Evolutionary conservation across 64 coral and sea anemone species (phyloP), one percentile per base, ranked within the genome.

Genomic region (Stichodactyla mertensii): DNA sequence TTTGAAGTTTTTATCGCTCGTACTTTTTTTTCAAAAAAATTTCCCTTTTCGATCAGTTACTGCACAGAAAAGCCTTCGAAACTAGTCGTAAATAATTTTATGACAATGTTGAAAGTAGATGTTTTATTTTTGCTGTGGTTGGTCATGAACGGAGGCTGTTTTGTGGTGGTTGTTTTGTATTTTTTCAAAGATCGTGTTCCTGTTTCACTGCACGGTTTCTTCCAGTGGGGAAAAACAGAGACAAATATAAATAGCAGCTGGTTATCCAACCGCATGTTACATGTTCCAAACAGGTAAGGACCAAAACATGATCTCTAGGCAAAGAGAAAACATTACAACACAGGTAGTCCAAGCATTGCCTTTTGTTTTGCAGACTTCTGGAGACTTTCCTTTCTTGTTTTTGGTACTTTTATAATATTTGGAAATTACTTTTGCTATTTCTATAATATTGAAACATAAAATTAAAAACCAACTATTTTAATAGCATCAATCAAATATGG

Each of bases 251-350:
- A 89, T 52, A 51, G n/a, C 78, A 79, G 7, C 55, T 82, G 64
- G 86, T 82, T 83, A 84, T 52, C 16, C 20, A 55, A 31, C 36
- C 83, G 82, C 27, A 55, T 84, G 31, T 55, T 98, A 59, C 92
- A 92, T 58, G 89, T 98, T 45, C 92, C 95, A 13, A 94, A 98
- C 87, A 94, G 95, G 95, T 94, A 71, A 97, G 52, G 19, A 81
- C 6, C 20, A 54, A 7, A 2, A n/a, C 5, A 16, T 1, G 8
- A 74, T 74, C n/a, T 26, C 6, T 31, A 11, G 23, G 27, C 22
- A 5, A 5, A 6, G 26, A 74, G 10, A 74, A 74, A 13, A 26
- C 69, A 45, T 45, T 45, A 45, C 36, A 45, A 45, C 69, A 74
- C 69, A 74, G 24, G 69, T 2, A 74, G n/a, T 0, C 69, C 69